A percentile compares a stretch with the other conserved stretches of the same genome.
Conservation (phyloP, 2,113 vertebrate genomes). For the Amia ocellicauda region DNA sequence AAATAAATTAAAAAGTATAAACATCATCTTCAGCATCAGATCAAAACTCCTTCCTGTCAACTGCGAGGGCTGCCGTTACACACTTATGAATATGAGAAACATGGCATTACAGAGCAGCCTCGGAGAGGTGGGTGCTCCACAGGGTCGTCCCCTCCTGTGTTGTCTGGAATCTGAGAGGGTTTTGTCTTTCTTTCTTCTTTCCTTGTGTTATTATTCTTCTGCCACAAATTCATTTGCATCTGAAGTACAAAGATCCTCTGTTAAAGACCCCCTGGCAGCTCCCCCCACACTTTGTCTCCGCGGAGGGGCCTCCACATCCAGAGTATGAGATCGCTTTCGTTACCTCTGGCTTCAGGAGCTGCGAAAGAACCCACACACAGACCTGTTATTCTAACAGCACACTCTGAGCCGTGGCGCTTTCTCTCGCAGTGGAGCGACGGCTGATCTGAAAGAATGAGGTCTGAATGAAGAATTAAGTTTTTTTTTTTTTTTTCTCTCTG, state of each 20-base stretch:
- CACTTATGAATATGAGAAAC: too few relatives aligned
- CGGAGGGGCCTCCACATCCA: conserved; percentile 44
- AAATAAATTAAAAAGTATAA: conserved; percentile 11
- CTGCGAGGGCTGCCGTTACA: background rate
- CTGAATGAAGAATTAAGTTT: too few relatives aligned
- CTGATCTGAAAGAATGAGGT: conserved; percentile 51
- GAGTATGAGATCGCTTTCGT: conserved; percentile 26
- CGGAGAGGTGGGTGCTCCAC: too few relatives aligned
- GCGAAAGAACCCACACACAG: conserved; percentile 56
- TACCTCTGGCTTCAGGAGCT: conserved; percentile 43
- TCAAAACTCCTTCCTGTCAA: background rate
- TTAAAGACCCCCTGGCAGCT: conserved; percentile 60
- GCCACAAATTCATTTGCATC: conserved; percentile 76
- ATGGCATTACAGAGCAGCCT: background rate
- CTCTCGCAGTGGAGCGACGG: conserved; percentile 46
- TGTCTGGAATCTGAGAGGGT: background rate
- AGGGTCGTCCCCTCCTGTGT: background rate
- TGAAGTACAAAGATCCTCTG: conserved; percentile 68
- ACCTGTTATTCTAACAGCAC: conserved; percentile 61
- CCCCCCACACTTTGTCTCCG: conserved; percentile 49
- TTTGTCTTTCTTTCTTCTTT: background rate
- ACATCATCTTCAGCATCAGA: background rate
- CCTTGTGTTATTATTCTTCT: conserved; percentile 18
- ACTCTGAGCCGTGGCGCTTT: conserved; percentile 50
- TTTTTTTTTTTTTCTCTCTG: too few relatives aligned